A percentile compares a stretch with the other conserved stretches of the same genome.
Evolutionary conservation across 2,888 invertebrate species (phyloP).

Genomic region (Tachystola acroxantha): DNA sequence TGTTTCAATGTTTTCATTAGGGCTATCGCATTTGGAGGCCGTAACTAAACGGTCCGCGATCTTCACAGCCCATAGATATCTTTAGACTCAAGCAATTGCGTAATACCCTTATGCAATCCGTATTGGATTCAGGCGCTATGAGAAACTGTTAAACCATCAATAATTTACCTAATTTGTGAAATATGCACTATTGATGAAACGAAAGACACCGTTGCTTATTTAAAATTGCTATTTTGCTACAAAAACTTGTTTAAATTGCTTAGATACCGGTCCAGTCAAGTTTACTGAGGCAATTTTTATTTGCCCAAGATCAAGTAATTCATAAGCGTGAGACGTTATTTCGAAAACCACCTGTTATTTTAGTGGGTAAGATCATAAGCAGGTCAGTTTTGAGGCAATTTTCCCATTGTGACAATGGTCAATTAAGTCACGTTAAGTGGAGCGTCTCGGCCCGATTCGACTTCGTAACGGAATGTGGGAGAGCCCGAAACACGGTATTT

Average conservation of each 20-base stretch:
- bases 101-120: conserved; percentile 11
- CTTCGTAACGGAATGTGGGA: conserved; percentile 45
- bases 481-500: conserved; percentile 15
- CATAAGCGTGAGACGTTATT: conserved; percentile 61
- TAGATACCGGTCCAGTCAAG: conserved; percentile 5
- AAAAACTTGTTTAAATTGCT: conserved; percentile 5
- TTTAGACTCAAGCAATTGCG: conserved; percentile 6
- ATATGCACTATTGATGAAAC: too few relatives aligned
- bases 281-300: conserved; percentile 16
- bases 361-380: conserved; percentile 48
- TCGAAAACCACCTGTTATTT: conserved; percentile 61
- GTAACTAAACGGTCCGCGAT: conserved; percentile 7
- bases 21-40: conserved; percentile 3
- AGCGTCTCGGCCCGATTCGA: conserved; percentile 42
- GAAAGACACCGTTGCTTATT: not conserved
- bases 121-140: conserved; percentile 3
- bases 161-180: too few relatives aligned
- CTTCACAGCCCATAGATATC: conserved; percentile 9
- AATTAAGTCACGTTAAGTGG: conserved; percentile 42
- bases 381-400: conserved; percentile 54
- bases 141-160: conserved; percentile 10
- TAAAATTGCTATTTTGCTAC: conserved; percentile 2
- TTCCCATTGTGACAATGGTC: conserved; percentile 71
- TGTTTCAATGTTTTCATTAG: not conserved
- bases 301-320: conserved; percentile 32